Evolutionary conservation across 2,888 invertebrate species (phyloP).

Genomic region (Drosophila nr. fundita): DNA sequence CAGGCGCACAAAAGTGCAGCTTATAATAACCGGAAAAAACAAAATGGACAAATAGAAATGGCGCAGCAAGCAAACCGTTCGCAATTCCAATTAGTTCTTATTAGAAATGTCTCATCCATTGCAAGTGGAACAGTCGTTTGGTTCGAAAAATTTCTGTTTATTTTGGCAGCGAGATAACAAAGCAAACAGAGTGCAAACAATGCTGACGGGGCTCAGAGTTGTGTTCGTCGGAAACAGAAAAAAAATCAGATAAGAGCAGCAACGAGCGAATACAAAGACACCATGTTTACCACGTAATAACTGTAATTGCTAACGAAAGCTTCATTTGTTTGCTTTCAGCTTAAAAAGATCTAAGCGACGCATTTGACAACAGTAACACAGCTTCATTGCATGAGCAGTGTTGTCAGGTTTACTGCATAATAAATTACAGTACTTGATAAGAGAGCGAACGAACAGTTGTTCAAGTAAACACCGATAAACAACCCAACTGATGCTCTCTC

Average conservation of each 20-base stretch:
- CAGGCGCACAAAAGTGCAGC: conserved; percentile 8
- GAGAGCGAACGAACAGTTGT: conserved; percentile 16
- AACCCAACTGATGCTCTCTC: conserved; percentile 9
- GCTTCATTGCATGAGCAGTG: conserved; percentile 15
- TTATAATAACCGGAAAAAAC: conserved; percentile 13
- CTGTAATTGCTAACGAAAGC: conserved; percentile 34
- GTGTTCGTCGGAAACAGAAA: conserved; percentile 24
- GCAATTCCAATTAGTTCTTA: conserved; percentile 8
- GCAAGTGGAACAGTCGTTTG: conserved; percentile 34
- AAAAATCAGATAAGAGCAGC: conserved; percentile 35
- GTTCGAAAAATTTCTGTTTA: conserved; percentile 35
- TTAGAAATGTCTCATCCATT: conserved; percentile 13
- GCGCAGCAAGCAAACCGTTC: conserved; percentile 33
- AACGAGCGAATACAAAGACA: conserved; percentile 28
- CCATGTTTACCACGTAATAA: conserved; percentile 41
- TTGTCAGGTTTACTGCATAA: conserved; percentile 23
- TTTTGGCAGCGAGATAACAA: conserved; percentile 53
- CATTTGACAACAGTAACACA: conserved; percentile 3
- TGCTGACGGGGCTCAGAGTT: conserved; percentile 24
- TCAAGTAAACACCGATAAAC: conserved; percentile 19
- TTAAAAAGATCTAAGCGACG: conserved; percentile 44
- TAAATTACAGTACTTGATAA: conserved; percentile 26
- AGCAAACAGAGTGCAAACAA: conserved; percentile 38
- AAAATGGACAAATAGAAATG: conserved; percentile 15
- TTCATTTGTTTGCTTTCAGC: conserved; percentile 17